Percentiles rank a stretch among this genome's conserved stretches.
Conservation (phyloP, 2,113 vertebrate species). For the Phalacrocorax carbo region DNA sequence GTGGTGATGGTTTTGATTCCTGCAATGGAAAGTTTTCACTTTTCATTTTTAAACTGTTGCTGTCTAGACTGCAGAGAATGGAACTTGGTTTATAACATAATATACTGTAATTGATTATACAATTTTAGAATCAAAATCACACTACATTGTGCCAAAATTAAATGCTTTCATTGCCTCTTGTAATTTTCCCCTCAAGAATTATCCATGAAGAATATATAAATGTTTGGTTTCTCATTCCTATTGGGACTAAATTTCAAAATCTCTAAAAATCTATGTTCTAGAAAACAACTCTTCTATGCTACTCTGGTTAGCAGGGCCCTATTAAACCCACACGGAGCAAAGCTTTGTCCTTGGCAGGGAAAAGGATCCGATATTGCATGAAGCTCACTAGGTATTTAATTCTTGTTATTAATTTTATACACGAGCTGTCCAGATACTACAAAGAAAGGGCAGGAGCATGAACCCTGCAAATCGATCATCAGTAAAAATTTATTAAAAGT, state of each 20-base stretch:
- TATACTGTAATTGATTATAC: constrained; percentile 11
- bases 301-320: neutral
- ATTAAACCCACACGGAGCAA: neutral
- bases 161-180: constrained; percentile 36
- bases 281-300: neutral
- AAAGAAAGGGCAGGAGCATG: neutral
- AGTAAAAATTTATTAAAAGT: neutral
- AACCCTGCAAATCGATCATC: neutral
- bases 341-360: constrained; percentile 35
- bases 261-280: neutral
- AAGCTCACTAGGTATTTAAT: constrained; percentile 43
- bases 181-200: constrained; percentile 22
- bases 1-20: neutral
- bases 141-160: neutral
- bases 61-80: neutral
- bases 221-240: neutral
- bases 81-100: neutral
- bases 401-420: constrained; percentile 38
- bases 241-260: neutral
- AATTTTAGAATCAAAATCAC: constrained; percentile 5
- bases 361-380: constrained; percentile 27
- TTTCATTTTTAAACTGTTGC: neutral
- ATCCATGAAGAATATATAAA: neutral
- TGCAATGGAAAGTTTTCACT: neutral
- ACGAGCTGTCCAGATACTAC: neutral